Base-by-base conservation (phyloP, 2,888 invertebrate genomes). In the Scelioninae gen. 1 region DNA sequence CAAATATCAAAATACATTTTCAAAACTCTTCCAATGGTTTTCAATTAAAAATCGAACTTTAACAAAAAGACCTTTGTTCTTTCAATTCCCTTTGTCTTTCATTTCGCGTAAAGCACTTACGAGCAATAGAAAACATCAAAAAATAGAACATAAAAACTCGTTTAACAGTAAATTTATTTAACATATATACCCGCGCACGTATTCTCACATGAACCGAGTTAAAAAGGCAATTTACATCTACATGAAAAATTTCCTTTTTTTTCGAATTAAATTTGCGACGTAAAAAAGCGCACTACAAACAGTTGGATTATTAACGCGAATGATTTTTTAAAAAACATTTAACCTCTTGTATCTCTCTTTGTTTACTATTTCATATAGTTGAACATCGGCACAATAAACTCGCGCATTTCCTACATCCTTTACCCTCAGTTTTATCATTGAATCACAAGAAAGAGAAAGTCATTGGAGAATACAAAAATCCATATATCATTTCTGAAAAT, bases 291-390 rank as follows among this genome's bases (percentile, higher is more conserved):
- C 8, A 38, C 5, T 38, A 9, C 38, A 38, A 38, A 38, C 1
- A 6, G 38, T 4, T 38, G 1, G 5, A 38, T 9, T 38, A 10
- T 10, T 40, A 71, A 60, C 40, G 51, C 60, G 29, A 49, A 60
- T n/a, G 49, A 66, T 69, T 47, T 53, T n/a, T 38, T 2, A 38
- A 62, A 62, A 72, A 72, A 62, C 32, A 53, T 32, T 53, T 31
- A 53, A 62, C 23, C 43, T 47, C 32, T 16, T 43, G 34, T 10
- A 62, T 62, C 40, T 34, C 45, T 62, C 45, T 72, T 62, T 72
- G 72, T 62, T 72, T 62, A 72, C 71, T 51, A 40, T 53, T 69
- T 53, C 72, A 72, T 72, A 72, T 51, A 51, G 40, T 43, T 13
- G 53, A 62, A 13, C 72, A 72, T 51, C 34, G 31, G 53, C 51